Conservation (phyloP, 2,797 vertebrate genomes). For the Hypotaenidia philippensis region DNA sequence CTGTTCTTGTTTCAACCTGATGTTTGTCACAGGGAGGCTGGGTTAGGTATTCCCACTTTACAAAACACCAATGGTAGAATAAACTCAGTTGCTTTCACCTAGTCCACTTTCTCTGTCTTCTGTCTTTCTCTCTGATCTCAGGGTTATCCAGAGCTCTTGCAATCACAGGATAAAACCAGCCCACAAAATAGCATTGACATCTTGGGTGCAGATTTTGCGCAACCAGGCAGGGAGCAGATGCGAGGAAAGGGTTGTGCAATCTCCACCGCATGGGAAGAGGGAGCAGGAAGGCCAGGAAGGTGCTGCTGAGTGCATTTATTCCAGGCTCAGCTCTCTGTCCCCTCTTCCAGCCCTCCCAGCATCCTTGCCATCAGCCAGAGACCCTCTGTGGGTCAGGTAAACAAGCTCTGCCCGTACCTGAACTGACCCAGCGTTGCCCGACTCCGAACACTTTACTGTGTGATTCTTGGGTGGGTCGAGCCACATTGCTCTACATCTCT, state of each 20-base stretch:
- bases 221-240: background rate
- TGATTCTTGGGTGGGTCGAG: background rate
- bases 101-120: background rate
- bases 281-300: background rate
- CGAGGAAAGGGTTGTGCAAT: background rate
- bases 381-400: background rate
- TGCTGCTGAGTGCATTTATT: background rate
- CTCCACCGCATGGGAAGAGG: accelerated
- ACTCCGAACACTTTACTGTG: accelerated
- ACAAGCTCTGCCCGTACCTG: background rate
- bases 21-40: background rate
- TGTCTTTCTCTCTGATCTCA: background rate
- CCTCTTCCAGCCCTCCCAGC: background rate
- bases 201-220: background rate
- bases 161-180: background rate
- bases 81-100: background rate
- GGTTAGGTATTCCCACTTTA: background rate
- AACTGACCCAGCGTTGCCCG: background rate
- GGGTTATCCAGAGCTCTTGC: background rate
- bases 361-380: background rate
- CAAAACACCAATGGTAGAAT: background rate
- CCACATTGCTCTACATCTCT: background rate
- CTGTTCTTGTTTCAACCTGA: background rate
- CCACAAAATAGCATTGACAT: background rate
- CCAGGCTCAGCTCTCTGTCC: background rate